Evolutionary conservation across 2,113 vertebrate species (phyloP).

Genomic region (Danionella cerebrum): DNA sequence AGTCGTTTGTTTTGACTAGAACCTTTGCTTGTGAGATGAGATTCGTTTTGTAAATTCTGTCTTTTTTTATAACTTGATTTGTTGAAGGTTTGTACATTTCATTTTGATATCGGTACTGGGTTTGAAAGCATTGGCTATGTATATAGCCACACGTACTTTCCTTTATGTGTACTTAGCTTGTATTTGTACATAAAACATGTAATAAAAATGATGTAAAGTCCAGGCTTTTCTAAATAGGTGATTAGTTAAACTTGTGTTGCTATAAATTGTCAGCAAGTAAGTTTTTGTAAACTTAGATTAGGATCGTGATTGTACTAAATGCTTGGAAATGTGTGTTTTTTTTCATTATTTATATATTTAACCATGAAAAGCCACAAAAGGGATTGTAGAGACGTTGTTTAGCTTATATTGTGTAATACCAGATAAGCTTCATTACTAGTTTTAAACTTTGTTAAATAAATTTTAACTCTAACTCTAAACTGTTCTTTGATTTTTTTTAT

Average conservation of each 20-base stretch:
- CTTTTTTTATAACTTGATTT: constrained; percentile 82
- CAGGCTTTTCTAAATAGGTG: constrained; percentile 97
- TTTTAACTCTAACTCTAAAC: constrained; percentile 83
- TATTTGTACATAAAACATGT: constrained; percentile 91
- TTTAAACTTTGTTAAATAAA: constrained; percentile 84
- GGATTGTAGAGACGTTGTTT: constrained; percentile 75
- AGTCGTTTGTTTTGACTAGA: constrained; percentile 66
- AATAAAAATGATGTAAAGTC: constrained; percentile 90
- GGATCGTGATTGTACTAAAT: constrained; percentile 81
- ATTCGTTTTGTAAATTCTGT: constrained; percentile 80
- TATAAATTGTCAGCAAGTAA: constrained; percentile 87
- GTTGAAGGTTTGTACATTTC: constrained; percentile 86
- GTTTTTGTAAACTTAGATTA: constrained; percentile 83
- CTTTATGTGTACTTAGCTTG: constrained; percentile 98
- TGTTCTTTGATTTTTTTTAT: constrained; percentile 83
- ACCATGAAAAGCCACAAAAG: constrained; percentile 82
- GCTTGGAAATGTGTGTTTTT: constrained; percentile 81
- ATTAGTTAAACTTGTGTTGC: constrained; percentile 83
- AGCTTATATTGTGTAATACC: constrained; percentile 83
- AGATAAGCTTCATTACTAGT: constrained; percentile 85
- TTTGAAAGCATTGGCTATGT: constrained; percentile 82
- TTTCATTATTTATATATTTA: constrained; percentile 63
- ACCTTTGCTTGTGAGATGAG: no score
- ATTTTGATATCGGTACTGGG: constrained; percentile 85
- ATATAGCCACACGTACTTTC: constrained; percentile 90